Conservation (phyloP, 2,113 vertebrate genomes). For the Oreochromis niloticus region DNA sequence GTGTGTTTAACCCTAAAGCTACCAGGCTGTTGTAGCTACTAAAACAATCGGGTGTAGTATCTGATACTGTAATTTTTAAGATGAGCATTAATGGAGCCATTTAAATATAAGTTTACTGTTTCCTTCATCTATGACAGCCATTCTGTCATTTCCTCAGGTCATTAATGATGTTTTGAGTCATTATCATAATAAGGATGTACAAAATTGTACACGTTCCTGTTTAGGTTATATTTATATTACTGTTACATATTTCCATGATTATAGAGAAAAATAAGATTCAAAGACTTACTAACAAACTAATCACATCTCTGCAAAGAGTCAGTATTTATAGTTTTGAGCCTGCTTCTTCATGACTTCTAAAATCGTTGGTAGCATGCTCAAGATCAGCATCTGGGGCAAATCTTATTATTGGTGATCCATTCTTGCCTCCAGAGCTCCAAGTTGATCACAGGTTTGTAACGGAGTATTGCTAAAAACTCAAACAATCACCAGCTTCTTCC, state of each 20-base stretch:
- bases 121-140: not conserved
- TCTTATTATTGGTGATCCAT: rapidly evolving
- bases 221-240: too few relatives aligned
- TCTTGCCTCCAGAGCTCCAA: not conserved
- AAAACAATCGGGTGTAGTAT: not conserved
- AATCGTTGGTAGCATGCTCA: not conserved
- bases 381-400: not conserved
- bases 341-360: not conserved
- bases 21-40: not conserved
- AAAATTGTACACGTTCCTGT: rapidly evolving
- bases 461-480: not conserved
- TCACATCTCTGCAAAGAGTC: not conserved
- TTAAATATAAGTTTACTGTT: not conserved
- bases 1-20: not conserved
- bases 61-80: rapidly evolving
- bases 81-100: not conserved
- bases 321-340: not conserved
- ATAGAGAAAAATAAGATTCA: not conserved
- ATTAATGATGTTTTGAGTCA: not conserved
- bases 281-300: not conserved
- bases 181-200: not conserved
- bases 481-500: not conserved
- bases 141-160: not conserved
- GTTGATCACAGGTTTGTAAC: rapidly evolving
- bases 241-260: not conserved